Evolutionary conservation across 2,797 vertebrate genomes (phyloP), one percentile per base, ranked within the genome.

Genomic region (Clarias platycephalus): DNA sequence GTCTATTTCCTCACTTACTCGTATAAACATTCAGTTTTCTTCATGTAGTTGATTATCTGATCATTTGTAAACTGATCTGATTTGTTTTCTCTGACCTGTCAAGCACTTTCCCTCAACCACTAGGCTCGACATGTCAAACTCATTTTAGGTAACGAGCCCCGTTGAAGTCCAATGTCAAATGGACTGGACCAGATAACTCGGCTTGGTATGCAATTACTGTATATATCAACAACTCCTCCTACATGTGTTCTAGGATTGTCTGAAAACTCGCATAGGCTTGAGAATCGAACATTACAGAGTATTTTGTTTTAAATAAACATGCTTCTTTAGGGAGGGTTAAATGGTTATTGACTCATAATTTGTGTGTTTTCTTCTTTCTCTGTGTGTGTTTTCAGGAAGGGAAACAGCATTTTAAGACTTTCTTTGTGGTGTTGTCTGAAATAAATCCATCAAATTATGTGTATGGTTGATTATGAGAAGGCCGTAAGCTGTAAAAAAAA

Each of bases 371-470:
- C 26, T 44, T 79, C 44, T 55, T 15, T 66, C 20, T 26, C 5
- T 72, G 8, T 57, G 26, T 71, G 55, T 53, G n/a, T n/a, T 12
- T 75, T 62, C 28, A 0, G 6, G 49, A 1, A 12, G 8, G 28
- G 34, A 34, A n/a, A 71, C 49, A 49, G 18, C 57, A 7, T 49
- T 77, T 67, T 58, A 40, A 22, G 20, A 20, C 64, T 80, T 80
- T 83, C 53, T 31, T 53, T 81, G 78, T 28, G 57, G 82, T 26
- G 66, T 57, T n/a, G 12, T 60, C 37, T 79, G 44, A 62, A 74
- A 82, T 84, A 60, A 86, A 70, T 57, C 22, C 57, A 62, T 57
- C 24, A 83, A 31, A n/a, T 26, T 44, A 40, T 64, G 67, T 80
- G 12, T 77, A 80, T 12, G 31, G 66, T 9, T 72, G 57, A 80